Evolutionary conservation across 1,140 invertebrate genomes (phyloP).

Genomic region (Drosophila persimilis): DNA sequence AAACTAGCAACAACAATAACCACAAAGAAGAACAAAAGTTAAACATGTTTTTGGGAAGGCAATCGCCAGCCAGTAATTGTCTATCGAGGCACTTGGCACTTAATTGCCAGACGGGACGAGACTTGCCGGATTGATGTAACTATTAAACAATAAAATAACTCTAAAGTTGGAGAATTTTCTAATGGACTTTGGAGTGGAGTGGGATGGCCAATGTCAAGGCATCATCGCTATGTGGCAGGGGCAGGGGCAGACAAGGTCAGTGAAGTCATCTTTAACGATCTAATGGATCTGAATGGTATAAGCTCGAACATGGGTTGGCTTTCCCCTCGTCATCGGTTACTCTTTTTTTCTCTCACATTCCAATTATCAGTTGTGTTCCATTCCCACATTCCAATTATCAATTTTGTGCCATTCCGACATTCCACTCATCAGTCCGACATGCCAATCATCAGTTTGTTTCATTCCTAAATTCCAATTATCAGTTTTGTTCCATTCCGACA

Average conservation of each 20-base stretch:
- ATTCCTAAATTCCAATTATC: too few species aligned
- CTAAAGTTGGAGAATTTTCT: constrained; percentile 21
- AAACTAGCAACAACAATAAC: constrained; percentile 20
- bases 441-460: too few species aligned
- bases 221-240: constrained; percentile 25
- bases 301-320: too few species aligned
- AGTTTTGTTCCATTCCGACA: too few species aligned
- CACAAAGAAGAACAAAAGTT: constrained; percentile 30
- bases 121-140: constrained; percentile 48
- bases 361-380: too few species aligned
- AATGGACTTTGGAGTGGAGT: background rate
- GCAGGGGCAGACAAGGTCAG: constrained; percentile 31
- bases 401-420: too few species aligned
- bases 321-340: too few species aligned
- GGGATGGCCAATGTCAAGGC: constrained; percentile 59
- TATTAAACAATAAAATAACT: constrained; percentile 48
- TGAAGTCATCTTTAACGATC: constrained; percentile 32
- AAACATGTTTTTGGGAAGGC: constrained; percentile 47
- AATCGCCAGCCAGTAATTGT: constrained; percentile 46
- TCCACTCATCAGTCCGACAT: too few species aligned
- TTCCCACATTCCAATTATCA: too few species aligned
- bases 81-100: constrained; percentile 69
- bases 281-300: constrained; percentile 27
- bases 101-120: constrained; percentile 53
- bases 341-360: too few species aligned